phyloP scores from a whole-genome alignment of 1,140 invertebrate species.

The Lasioglossum albipes region DNA sequence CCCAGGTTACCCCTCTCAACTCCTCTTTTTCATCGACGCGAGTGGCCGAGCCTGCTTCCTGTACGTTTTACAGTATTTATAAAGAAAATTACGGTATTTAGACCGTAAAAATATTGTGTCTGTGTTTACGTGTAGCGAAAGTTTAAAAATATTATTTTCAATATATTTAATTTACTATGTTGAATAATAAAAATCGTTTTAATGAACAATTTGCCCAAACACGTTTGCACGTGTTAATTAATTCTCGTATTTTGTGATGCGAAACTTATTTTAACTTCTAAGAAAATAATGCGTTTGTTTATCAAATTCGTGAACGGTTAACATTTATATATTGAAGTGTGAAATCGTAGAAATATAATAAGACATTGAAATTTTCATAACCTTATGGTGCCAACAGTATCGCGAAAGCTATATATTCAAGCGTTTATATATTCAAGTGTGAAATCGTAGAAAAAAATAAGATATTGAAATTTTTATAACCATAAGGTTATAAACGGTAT shows the following conservation, averaged over 20 bases:
- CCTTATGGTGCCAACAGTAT: too few species aligned
- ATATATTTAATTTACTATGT: neutral
- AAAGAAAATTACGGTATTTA: constrained; percentile 8
- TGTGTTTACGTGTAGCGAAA: neutral
- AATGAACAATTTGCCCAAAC: neutral
- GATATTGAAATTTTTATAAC: neutral
- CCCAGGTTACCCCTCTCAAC: neutral
- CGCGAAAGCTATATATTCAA: neutral
- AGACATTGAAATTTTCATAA: too few species aligned
- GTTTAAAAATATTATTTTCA: neutral
- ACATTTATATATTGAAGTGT: too few species aligned
- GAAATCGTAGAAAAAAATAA: neutral
- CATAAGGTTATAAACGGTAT: too few species aligned
- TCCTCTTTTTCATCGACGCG: constrained; percentile 15
- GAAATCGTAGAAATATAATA: too few species aligned
- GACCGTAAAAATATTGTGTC: neutral
- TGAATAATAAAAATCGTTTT: neutral
- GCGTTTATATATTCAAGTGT: neutral
- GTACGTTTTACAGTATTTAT: constrained; percentile 31
- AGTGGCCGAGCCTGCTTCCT: neutral
- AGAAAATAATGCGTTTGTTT: neutral
- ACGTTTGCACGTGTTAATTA: neutral
- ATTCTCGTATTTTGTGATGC: neutral
- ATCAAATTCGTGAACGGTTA: neutral
- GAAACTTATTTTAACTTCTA: neutral